Conservation (phyloP, 2,113 vertebrate genomes). For the Bucco capensis region DNA sequence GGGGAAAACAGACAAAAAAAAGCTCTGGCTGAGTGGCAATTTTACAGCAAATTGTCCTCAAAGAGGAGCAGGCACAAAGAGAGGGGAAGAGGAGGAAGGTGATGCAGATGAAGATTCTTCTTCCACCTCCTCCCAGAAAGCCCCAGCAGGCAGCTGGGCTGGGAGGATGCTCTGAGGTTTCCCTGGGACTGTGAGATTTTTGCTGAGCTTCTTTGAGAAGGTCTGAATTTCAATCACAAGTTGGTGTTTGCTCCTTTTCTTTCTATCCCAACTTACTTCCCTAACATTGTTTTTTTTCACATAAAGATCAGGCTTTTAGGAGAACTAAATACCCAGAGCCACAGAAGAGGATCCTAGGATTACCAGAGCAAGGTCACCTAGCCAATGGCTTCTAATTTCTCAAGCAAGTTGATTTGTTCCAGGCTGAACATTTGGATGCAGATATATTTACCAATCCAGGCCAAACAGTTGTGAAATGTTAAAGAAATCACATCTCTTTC, state of each 20-base stretch:
- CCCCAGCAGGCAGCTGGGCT: neutral
- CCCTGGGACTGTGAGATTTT: neutral
- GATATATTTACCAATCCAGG: neutral
- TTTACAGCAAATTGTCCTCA: neutral
- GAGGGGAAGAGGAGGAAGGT: neutral
- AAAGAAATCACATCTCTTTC: neutral
- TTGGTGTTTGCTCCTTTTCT: neutral
- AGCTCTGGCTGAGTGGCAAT: neutral
- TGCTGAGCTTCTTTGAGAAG: neutral
- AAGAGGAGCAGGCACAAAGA: neutral
- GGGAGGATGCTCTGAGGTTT: neutral
- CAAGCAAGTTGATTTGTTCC: neutral
- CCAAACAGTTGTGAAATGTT: neutral
- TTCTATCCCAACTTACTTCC: neutral
- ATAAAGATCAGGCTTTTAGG: neutral
- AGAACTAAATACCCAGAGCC: neutral
- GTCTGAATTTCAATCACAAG: neutral
- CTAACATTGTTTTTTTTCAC: fast-evolving
- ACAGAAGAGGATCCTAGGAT: neutral
- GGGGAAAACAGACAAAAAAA: neutral
- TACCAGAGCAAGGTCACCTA: neutral
- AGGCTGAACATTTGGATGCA: too few species aligned
- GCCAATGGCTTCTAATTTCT: neutral
- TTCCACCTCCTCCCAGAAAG: neutral
- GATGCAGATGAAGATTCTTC: neutral